A percentile compares a stretch with the other conserved stretches of the same genome.
Conservation (phyloP, 1,140 invertebrate genomes). For the Tetranychus urticae region DNA sequence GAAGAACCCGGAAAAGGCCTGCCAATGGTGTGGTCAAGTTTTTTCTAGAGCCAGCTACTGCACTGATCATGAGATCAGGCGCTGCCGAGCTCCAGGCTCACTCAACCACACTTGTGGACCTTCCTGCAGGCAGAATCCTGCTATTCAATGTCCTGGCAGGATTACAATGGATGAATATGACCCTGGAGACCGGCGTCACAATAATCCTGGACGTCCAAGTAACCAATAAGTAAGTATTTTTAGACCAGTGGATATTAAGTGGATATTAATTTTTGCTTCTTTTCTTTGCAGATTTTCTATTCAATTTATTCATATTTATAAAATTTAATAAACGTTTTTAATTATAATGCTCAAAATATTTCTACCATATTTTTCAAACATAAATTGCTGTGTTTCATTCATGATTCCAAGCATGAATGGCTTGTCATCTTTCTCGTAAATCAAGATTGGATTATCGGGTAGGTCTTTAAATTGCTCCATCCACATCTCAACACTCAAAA, state of each 20-base stretch:
- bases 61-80: neutral
- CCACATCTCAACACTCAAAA: neutral
- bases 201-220: neutral
- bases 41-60: neutral
- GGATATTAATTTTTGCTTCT: neutral
- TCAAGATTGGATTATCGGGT: neutral
- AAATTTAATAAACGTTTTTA: neutral
- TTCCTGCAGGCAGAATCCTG: no score
- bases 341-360: neutral
- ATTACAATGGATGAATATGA: neutral
- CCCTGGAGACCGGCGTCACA: neutral
- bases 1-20: neutral
- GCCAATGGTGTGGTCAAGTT: neutral
- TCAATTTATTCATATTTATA: neutral
- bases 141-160: neutral
- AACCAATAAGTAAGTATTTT: neutral
- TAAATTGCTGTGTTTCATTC: neutral
- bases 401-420: neutral
- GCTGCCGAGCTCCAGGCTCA: neutral
- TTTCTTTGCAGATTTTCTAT: neutral
- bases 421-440: neutral
- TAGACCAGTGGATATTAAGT: neutral
- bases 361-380: neutral
- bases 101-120: neutral
- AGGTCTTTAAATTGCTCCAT: neutral